These are phyloP conservation scores for Pelodytes ibericus DNA, from an alignment of 2,797 vertebrate species.

Conservation along the genomic window DNA sequence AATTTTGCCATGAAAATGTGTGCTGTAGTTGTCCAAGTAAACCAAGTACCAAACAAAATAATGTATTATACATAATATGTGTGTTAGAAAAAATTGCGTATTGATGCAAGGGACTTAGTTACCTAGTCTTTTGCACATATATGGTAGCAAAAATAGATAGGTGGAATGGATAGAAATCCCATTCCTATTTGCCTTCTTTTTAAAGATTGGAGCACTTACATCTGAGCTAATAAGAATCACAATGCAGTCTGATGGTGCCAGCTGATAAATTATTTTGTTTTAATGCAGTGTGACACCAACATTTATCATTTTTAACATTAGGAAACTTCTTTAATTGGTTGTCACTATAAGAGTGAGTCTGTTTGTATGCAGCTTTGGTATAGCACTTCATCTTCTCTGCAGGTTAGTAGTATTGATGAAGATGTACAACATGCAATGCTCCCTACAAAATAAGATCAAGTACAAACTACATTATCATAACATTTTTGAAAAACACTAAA, in stretches of 20 bases:
- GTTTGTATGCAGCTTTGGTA: conserved; percentile 8
- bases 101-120: no score
- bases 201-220: neutral
- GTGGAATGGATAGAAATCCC: no score
- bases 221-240: neutral
- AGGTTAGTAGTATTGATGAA: conserved; percentile 19
- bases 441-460: conserved; percentile 13
- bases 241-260: neutral
- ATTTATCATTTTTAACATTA: conserved; percentile 25
- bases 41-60: no score
- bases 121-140: no score
- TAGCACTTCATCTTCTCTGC: conserved; percentile 3
- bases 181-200: no score
- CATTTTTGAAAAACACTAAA: no score
- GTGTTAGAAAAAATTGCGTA: no score
- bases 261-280: conserved; percentile 23
- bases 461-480: neutral
- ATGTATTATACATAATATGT: no score
- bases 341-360: conserved; percentile 1
- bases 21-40: no score
- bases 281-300: conserved; percentile 24
- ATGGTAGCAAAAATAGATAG: no score
- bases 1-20: no score
- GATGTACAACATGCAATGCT: neutral
- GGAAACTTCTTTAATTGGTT: conserved; percentile 3